A percentile compares a stretch with the other conserved stretches of the same genome.
Conservation (phyloP, 2,113 vertebrate genomes). For the Isurus oxyrinchus region DNA sequence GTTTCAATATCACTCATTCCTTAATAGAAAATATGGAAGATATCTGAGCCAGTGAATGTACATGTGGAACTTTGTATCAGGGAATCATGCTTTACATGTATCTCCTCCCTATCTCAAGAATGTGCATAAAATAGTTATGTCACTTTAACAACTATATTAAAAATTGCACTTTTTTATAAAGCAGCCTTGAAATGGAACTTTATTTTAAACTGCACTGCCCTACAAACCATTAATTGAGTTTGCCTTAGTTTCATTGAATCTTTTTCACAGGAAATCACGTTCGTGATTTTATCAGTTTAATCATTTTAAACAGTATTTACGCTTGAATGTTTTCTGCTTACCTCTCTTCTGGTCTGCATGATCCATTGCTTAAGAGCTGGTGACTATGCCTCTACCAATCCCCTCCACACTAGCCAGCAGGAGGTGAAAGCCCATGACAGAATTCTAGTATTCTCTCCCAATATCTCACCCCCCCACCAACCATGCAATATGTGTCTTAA, state of each 20-base stretch:
- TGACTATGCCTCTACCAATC: neutral
- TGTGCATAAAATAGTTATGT: neutral
- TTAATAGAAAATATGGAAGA: neutral
- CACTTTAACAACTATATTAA: neutral
- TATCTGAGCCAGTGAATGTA: slow-evolving; percentile 16
- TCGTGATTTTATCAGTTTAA: neutral
- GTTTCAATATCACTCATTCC: neutral
- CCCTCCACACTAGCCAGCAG: neutral
- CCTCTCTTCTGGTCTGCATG: neutral
- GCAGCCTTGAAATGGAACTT: neutral
- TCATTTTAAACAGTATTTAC: neutral
- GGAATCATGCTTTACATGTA: neutral
- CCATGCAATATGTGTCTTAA: neutral
- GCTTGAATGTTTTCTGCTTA: neutral
- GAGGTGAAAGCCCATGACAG: neutral
- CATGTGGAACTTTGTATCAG: neutral
- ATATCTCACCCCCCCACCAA: neutral
- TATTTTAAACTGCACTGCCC: neutral
- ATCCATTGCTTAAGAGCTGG: neutral
- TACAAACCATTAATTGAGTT: neutral
- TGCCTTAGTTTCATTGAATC: neutral
- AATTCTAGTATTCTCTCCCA: neutral
- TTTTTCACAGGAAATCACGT: neutral
- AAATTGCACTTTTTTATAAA: neutral
- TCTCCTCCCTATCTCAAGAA: neutral